Percentiles rank a stretch among this genome's conserved stretches.
These are phyloP conservation scores for Betta splendens DNA, from an alignment of 2,797 vertebrate species.

Conservation along the genomic window DNA sequence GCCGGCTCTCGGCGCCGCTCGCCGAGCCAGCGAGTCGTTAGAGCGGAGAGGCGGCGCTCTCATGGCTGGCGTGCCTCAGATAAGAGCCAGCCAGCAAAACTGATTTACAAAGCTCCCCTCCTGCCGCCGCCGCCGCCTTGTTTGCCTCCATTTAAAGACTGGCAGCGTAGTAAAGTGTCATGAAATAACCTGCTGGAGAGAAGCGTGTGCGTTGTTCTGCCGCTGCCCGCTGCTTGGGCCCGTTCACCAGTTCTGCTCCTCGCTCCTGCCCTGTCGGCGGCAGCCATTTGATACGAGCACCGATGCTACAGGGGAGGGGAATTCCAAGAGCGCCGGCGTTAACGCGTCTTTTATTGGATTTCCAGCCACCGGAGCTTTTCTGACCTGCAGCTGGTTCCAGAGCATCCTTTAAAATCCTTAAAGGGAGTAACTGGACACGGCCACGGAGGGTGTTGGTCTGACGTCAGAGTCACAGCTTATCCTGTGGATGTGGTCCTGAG, in stretches of 20 bases:
- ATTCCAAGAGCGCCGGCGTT: conserved; percentile 61
- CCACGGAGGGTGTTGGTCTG: background rate
- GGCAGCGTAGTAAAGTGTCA: conserved; percentile 56
- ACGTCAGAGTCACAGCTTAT: background rate
- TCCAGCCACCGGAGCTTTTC: conserved; percentile 35
- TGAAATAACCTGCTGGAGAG: conserved; percentile 43
- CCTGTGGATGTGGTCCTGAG: background rate
- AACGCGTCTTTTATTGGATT: conserved; percentile 59
- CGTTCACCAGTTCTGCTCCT: conserved; percentile 12
- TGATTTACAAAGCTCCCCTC: conserved; percentile 60
- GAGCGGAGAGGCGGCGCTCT: conserved; percentile 16
- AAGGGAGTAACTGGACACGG: conserved; percentile 27
- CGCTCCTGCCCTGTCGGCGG: conserved; percentile 23
- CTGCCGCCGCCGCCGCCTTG: conserved; percentile 4
- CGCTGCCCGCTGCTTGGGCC: conserved; percentile 9
- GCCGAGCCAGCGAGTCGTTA: conserved; percentile 39
- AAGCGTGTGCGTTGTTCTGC: conserved; percentile 23
- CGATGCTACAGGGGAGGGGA: conserved; percentile 39
- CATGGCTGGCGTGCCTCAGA: conserved; percentile 58
- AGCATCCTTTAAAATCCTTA: background rate
- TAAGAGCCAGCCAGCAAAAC: conserved; percentile 56
- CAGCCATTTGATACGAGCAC: conserved; percentile 57
- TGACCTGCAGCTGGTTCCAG: background rate
- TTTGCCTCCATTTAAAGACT: conserved; percentile 52
- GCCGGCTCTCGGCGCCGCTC: conserved; percentile 30